Conservation (phyloP, 2,888 invertebrate genomes). For the Mesoligia furuncula region DNA sequence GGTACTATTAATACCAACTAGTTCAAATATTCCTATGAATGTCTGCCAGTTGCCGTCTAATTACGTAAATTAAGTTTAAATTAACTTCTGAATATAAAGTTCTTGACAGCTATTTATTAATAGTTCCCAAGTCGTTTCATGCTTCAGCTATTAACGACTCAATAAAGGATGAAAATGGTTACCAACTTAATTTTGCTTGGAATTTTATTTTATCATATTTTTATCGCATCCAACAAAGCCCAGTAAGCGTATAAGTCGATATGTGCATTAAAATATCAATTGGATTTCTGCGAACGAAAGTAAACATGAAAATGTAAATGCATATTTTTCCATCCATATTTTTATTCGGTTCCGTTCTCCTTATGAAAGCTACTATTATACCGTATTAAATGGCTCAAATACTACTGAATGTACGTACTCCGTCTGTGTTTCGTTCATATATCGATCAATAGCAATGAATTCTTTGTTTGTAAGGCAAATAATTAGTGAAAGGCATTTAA, state of each 20-base stretch:
- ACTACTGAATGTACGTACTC: constrained; percentile 3
- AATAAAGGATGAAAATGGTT: background rate
- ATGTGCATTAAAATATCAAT: constrained; percentile 29
- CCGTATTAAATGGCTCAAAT: constrained; percentile 31
- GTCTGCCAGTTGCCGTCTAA: constrained; percentile 17
- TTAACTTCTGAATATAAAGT: constrained; percentile 1
- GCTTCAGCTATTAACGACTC: background rate
- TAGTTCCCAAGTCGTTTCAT: constrained; percentile 14
- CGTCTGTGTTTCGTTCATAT: constrained; percentile 29
- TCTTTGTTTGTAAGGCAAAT: constrained; percentile 45
- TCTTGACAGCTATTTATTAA: constrained; percentile 6
- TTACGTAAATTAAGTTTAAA: constrained; percentile 24
- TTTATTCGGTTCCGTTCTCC: constrained; percentile 24
- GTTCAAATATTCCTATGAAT: constrained; percentile 29
- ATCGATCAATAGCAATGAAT: constrained; percentile 43
- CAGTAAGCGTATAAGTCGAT: constrained; percentile 12
- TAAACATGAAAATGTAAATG: constrained; percentile 32
- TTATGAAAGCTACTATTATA: constrained; percentile 17
- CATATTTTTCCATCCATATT: constrained; percentile 31
- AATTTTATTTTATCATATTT: constrained; percentile 2
- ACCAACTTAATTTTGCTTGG: background rate
- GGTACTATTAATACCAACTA: constrained; percentile 42
- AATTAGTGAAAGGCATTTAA: constrained; percentile 41
- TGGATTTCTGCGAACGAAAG: constrained; percentile 11
- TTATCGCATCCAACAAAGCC: background rate